Evolutionary conservation across 2,888 invertebrate genomes (phyloP), one percentile per base, ranked within the genome.

Genomic region (Coecobrya sp.): DNA sequence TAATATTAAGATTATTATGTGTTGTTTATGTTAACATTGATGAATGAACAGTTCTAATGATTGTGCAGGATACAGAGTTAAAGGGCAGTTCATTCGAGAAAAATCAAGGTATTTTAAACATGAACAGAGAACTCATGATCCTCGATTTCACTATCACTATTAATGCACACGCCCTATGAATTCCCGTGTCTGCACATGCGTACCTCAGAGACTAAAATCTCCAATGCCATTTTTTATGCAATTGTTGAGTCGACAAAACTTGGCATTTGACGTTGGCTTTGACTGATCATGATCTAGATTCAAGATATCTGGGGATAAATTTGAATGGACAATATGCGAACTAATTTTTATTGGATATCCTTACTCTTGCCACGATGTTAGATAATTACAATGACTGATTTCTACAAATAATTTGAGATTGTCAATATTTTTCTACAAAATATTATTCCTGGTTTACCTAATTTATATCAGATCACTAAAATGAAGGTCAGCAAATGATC

Each of bases 101-200:
- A 76, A 86, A 70, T 62, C 87, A 88, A 88, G 87, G 79, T 59
- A 36, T 70, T 45, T 52, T 49, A 82, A 89, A 82, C 36, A 70
- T 82, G 89, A 82, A 36, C 89, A 89, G 45, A 62, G 22, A 82
- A 65, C 30, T 79, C 65, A 68, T 79, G 81, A 22, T 88, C 27
- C 30, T 16, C 11, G 49, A n/a, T 76, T 25, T 76, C 25, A 68
- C 16, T 19, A 65, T 73, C 73, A 62, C 25, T 42, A 62, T 42
- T 42, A 82, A 55, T 27, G 81, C 11, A 52, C 79, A 73, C 88
- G 79, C 88, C 81, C 81, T 76, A 73, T 25, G 42, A 87, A 87
- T 87, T 76, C 62, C n/a, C 86, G 86, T 70, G 70, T n/a, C 36
- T 70, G n/a, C n/a, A 42, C 36, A 30, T 36, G 19, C 36, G 4